Base-by-base conservation (phyloP, 2,797 vertebrate species). In the Syngnathus rostellatus region DNA sequence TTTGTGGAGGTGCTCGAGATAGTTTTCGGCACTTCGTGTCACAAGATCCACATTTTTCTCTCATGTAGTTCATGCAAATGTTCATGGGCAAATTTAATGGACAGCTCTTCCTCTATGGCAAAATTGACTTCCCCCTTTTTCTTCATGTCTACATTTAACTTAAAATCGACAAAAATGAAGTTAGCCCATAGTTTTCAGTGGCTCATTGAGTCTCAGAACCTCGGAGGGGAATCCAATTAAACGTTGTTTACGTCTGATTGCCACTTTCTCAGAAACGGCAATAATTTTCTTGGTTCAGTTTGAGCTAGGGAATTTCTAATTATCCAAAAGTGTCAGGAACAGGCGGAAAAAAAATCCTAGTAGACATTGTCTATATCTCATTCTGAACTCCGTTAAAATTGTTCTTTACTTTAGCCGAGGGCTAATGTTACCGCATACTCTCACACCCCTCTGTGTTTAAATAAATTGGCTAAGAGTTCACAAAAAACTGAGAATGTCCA, bases 1-100 rank as follows among this genome's bases (percentile, higher is more conserved):
- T 72, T 21, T 5, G 66, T 70, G 73, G 68, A 70, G 76, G 59
- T 57, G 73, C 68, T 71, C 65, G 67, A 74, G 63, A 64, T 79
- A 77, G 68, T 75, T 77, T 57, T 21, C 50, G 14, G 6, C 25
- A 37, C 2, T 57, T 57, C 25, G 37, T 17, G 31, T 57, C 55
- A 17, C 25, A 57, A 12, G 54, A 16, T 16, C 25, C 76, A 76
- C 71, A 37, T 64, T 40, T 40, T 60, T 60, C 37, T 60, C 58
- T 21, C 58, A 38, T 58, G 50, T n/a, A 39, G 50, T 21, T 21
- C n/a, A 51, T 51, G 50, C 31, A 31, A 31, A 31, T 31, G 31
- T 4, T 31, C 31, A 31, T 4, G 31, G 40, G 40, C 9, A 41
- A 41, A 41, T 41, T 9, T 41, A 7, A 2, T 41, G 9, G 9